Percentiles rank a stretch among this genome's conserved stretches.
phyloP scores from a whole-genome alignment of 2,888 invertebrate genomes.

The Bhutanitis thaidina region DNA sequence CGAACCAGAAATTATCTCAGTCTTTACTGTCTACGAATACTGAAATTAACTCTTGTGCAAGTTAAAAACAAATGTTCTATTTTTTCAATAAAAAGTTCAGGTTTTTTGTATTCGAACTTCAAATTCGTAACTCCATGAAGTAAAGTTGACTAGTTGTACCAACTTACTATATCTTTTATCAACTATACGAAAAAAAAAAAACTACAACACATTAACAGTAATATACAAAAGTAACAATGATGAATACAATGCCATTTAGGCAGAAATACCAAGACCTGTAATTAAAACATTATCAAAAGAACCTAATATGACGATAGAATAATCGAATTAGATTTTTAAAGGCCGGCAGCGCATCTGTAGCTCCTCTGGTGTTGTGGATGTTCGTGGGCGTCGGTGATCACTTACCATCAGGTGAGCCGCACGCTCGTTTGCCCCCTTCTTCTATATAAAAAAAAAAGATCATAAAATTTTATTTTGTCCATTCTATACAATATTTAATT shows the following conservation, averaged over 20 bases:
- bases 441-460: too few species aligned
- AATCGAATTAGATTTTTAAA: constrained; percentile 7
- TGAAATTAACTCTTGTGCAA: too few species aligned
- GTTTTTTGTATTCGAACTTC: not conserved
- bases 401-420: too few species aligned
- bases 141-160: constrained; percentile 24
- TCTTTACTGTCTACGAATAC: too few species aligned
- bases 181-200: constrained; percentile 42
- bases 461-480: constrained; percentile 1
- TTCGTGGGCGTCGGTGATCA: too few species aligned
- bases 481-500: constrained; percentile 12
- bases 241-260: constrained; percentile 5
- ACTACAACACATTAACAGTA: constrained; percentile 49
- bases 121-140: constrained; percentile 33
- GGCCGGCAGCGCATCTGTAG: too few species aligned
- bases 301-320: not conserved
- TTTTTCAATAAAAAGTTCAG: too few species aligned
- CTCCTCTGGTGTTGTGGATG: too few species aligned
- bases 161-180: constrained; percentile 32
- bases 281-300: constrained; percentile 7
- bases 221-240: constrained; percentile 41
- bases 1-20: too few species aligned
- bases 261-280: not conserved
- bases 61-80: too few species aligned
- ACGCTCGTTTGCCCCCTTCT: too few species aligned